These are phyloP conservation scores for Ibidorhyncha struthersii DNA, from an alignment of 2,113 vertebrate genomes.

Conservation along the genomic window DNA sequence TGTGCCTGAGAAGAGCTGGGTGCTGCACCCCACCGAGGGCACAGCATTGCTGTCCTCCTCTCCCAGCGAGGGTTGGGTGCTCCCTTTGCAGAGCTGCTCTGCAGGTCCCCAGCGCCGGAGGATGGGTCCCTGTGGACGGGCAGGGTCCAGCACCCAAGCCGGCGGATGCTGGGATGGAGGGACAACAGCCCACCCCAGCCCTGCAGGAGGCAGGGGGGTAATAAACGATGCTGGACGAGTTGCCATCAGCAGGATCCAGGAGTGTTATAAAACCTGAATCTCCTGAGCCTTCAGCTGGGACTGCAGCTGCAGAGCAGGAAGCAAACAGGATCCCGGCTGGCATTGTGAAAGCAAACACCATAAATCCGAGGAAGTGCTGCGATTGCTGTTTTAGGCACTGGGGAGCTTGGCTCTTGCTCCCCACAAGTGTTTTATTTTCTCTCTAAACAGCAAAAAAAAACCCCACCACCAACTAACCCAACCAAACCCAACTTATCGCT, in stretches of 20 bases:
- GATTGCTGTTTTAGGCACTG: slow-evolving; percentile 61
- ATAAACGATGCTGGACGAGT: neutral
- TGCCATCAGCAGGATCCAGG: slow-evolving; percentile 16
- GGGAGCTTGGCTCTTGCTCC: slow-evolving; percentile 45
- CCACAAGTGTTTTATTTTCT: slow-evolving; percentile 46
- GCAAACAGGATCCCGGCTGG: slow-evolving; percentile 63
- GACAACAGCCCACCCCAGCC: neutral
- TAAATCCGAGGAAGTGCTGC: slow-evolving; percentile 48
- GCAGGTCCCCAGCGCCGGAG: fast-evolving
- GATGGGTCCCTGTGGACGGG: neutral
- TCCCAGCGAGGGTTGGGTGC: neutral
- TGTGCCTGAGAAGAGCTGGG: neutral
- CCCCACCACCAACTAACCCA: no score
- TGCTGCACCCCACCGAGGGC: neutral
- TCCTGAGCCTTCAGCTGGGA: slow-evolving; percentile 34
- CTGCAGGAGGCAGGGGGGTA: fast-evolving
- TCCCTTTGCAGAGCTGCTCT: neutral
- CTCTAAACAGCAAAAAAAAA: neutral
- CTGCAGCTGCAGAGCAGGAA: slow-evolving; percentile 67
- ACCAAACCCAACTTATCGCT: neutral
- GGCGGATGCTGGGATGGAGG: neutral
- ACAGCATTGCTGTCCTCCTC: neutral
- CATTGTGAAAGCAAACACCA: slow-evolving; percentile 65
- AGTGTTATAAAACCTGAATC: slow-evolving; percentile 58
- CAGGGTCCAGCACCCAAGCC: neutral